Base-by-base conservation (phyloP, 2,888 invertebrate species). In the Netelia inedita region DNA sequence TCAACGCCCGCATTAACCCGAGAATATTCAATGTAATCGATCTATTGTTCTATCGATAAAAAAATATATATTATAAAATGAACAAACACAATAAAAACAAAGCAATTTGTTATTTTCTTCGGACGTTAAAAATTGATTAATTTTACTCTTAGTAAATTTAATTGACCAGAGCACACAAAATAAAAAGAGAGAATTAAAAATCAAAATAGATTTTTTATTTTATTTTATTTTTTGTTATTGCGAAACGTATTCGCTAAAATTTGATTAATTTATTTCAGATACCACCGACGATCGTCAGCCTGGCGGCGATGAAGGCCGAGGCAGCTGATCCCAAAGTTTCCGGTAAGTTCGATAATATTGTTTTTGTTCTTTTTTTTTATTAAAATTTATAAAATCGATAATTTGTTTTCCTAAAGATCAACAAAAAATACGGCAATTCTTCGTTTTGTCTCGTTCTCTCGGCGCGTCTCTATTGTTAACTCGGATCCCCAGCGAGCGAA, bases 241-340 rank as follows among this genome's bases (percentile, higher is more conserved):
- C 21, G 50, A 35, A 16, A 11, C 14, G 10, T 50, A 28, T 88
- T 65, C 74, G 68, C 91, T 78, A 68, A 50, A 50, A 14, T 41
- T 14, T 1, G 68, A 69, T 79, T 72, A 55, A 16, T 50, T 79
- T 63, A 16, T n/a, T 91, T 88, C 88, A 93, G 93, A 91, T 92
- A 89, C 92, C 92, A 87, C 91, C 93, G 87, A 92, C 93, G 89
- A 93, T 93, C 90, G 93, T 93, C 79, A 93, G 92, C 88, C 90
- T 93, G 86, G 92, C 93, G 89, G 92, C 93, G 84, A 93, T 93
- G 91, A 93, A 92, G 89, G 93, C 92, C 88, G 93, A 93, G 87
- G 91, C 92, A 89, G 90, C 93, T 90, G 93, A 93, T 91, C 93
- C 93, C 89, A 93, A 93, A 91, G 92, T 93, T 91, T 93, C 93